Conservation (phyloP, 1,140 invertebrate genomes). For the Heterodera schachtii region DNA sequence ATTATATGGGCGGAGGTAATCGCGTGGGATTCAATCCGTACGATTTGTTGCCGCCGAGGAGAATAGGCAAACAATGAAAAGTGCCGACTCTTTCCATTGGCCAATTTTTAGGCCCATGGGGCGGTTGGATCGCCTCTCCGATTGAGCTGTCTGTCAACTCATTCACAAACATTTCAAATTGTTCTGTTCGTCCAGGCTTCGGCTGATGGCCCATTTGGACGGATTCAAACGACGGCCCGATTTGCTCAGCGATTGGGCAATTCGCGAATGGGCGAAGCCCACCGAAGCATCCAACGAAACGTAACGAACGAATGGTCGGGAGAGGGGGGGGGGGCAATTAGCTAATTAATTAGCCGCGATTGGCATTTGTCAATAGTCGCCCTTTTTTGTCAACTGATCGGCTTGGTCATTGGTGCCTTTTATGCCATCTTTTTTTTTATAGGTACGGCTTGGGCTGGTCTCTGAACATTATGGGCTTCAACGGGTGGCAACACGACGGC, state of each 20-base stretch:
- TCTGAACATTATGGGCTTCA: conserved; percentile 65
- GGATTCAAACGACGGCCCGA: conserved; percentile 53
- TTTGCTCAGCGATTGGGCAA: conserved; percentile 48
- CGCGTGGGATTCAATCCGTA: conserved; percentile 62
- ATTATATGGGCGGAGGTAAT: conserved; percentile 62
- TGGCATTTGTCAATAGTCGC: background rate
- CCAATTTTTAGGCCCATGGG: conserved; percentile 56
- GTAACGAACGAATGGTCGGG: conserved; percentile 38
- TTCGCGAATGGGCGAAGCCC: conserved; percentile 56
- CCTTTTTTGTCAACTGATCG: no score
- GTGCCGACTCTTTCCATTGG: background rate
- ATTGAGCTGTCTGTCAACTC: conserved; percentile 49
- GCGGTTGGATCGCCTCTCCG: conserved; percentile 65
- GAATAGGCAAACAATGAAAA: conserved; percentile 37
- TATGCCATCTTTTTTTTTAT: no score
- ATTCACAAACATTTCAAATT: background rate
- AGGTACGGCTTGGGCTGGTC: conserved; percentile 61
- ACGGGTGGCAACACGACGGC: conserved; percentile 66
- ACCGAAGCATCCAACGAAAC: conserved; percentile 61
- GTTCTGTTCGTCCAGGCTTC: conserved; percentile 14
- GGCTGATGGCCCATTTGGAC: conserved; percentile 58
- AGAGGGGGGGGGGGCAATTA: conserved; percentile 5
- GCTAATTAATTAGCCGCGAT: background rate
- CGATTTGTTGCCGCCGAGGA: conserved; percentile 58
- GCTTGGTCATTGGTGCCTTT: no score